These are phyloP conservation scores for Nycticebus coucang DNA, from an alignment of 2,113 vertebrate species.

Conservation along the genomic window DNA sequence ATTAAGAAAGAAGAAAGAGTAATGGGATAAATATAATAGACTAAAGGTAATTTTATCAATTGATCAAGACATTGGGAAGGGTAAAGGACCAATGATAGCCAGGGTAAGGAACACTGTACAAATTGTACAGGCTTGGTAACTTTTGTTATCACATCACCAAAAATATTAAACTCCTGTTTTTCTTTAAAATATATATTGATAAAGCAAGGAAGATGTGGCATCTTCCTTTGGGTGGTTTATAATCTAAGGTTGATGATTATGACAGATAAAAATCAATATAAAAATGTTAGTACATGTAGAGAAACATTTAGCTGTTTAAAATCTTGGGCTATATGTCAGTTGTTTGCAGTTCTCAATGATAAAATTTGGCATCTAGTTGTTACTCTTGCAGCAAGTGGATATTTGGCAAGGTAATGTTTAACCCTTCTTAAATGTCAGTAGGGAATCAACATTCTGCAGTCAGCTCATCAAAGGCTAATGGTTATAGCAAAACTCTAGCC, in stretches of 20 bases:
- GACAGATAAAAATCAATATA: neutral
- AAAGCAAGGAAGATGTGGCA: neutral
- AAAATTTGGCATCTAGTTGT: neutral
- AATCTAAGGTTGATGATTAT: neutral
- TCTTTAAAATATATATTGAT: neutral
- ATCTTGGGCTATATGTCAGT: neutral
- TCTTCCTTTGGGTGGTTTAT: neutral
- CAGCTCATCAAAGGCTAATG: neutral
- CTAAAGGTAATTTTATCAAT: neutral
- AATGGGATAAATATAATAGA: no score
- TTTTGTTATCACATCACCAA: neutral
- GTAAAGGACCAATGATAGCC: neutral
- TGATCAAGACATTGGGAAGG: neutral
- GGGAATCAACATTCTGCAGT: neutral
- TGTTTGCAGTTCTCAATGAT: neutral
- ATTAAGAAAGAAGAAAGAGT: no score
- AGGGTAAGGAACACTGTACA: neutral
- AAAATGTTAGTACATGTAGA: neutral
- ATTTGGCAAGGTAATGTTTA: neutral
- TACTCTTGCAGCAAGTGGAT: neutral
- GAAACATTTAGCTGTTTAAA: neutral
- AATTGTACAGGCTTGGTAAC: neutral
- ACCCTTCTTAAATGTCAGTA: neutral
- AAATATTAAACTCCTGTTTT: conserved; percentile 10
- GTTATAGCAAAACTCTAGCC: neutral